Evolutionary conservation across 2,888 invertebrate species (phyloP).

Genomic region (Macroteleia sp.): DNA sequence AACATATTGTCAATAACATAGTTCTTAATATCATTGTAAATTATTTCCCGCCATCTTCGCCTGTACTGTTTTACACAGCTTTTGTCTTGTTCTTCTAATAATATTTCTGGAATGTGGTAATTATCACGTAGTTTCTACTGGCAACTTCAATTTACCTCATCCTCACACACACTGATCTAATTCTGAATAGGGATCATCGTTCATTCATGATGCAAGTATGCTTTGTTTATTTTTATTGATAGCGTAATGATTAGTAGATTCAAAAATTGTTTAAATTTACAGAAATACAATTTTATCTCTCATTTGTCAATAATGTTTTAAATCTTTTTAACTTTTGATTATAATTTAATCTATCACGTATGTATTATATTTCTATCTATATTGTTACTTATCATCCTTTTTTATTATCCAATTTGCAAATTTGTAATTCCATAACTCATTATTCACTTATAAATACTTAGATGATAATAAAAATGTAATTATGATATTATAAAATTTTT

Average conservation of each 20-base stretch:
- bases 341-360: neutral
- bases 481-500: neutral
- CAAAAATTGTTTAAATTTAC: neutral
- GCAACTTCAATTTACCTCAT: neutral
- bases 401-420: neutral
- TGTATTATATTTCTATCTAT: neutral
- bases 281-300: neutral
- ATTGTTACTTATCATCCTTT: neutral
- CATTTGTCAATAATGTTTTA: neutral
- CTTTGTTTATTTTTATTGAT: neutral
- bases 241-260: neutral
- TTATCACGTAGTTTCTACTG: neutral
- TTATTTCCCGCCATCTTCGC: no score
- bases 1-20: no score
- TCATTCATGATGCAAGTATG: no score
- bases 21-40: no score
- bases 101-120: neutral
- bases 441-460: neutral
- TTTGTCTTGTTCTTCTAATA: no score
- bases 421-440: neutral
- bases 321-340: neutral
- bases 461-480: neutral
- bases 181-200: no score
- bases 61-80: no score
- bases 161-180: neutral